phyloP scores from a whole-genome alignment of 1,140 invertebrate species.

The Pollicipes pollicipes region DNA sequence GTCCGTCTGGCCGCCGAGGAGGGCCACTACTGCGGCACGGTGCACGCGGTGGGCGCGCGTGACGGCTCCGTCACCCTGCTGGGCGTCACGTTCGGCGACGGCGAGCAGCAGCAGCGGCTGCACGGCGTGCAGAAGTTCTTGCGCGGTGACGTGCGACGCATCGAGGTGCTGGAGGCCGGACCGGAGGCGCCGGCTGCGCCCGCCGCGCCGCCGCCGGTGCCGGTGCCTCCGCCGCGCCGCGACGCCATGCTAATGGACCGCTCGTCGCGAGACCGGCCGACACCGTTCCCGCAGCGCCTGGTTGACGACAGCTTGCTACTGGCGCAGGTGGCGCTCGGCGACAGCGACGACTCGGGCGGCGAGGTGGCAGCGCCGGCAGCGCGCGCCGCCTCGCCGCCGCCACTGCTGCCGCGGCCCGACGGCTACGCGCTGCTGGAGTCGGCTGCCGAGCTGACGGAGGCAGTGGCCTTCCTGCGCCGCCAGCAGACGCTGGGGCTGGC shows the following conservation, averaged over 20 bases:
- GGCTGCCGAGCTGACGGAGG: not conserved
- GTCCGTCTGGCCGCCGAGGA: not conserved
- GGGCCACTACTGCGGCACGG: not conserved
- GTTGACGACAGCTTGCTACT: not conserved
- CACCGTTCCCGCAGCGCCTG: not conserved
- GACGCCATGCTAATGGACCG: not conserved
- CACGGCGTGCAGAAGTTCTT: not conserved
- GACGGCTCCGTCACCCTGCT: not conserved
- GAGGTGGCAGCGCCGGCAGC: not conserved
- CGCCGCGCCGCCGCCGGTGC: too few species aligned
- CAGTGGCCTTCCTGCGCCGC: not conserved
- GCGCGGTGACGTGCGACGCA: not conserved
- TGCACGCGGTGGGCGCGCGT: not conserved
- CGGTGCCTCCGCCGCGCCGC: too few species aligned
- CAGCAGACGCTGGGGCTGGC: not conserved
- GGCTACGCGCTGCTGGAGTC: not conserved
- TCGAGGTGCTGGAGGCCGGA: not conserved
- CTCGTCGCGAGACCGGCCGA: too few species aligned
- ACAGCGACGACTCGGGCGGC: not conserved
- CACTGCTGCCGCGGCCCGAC: not conserved
- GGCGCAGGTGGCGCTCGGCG: not conserved
- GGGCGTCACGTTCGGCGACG: not conserved
- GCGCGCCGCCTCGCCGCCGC: not conserved
- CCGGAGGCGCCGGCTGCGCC: not conserved
- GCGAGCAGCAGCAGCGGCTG: not conserved